Evolutionary conservation across 2,888 invertebrate genomes (phyloP), one percentile per base, ranked within the genome.

Genomic region (Xestia rhomboidea): DNA sequence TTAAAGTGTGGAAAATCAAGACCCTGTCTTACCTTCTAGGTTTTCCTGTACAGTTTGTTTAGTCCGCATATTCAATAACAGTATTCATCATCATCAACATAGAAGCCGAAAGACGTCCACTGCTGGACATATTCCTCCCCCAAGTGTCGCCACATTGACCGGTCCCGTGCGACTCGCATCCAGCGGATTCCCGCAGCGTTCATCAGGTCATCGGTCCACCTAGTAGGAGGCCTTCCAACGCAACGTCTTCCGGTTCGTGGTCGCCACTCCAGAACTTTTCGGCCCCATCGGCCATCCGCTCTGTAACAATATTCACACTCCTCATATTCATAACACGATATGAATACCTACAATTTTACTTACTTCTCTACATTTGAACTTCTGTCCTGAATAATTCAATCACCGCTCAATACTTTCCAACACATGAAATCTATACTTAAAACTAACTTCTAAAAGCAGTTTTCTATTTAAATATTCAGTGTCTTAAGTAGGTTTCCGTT

Each of bases 401-500:
- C 21, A 24, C 27, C 54, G 51, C 7, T 84, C 51, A 24, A 72
- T 84, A 72, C 62, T 57, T 76, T 76, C 38, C 24, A 6, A 62
- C 41, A 49, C 46, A 27, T 62, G 30, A 38, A 49, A 49, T 57
- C 34, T 75, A 64, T 70, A 64, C 27, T 84, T 68, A 84, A 79
- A 60, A 30, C 18, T 30, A 79, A 51, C 8, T 57, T 84, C 27
- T 63, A 62, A 68, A 62, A 84, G 49, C 21, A 57, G 57, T 80
- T 66, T 49, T 44, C 57, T 66, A 44, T 70, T 79, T 21, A 84
- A 80, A 64, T 38, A 84, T 84, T 84, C 64, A 80, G 27, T 51
- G n/a, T 13, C 13, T 5, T 38, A 67, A 51, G 83, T 79, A 57
- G 78, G 57, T 66, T 83, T 66, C 21, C 66, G 44, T 77, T 66